These are phyloP conservation scores for Monopterus albus DNA, from an alignment of 2,113 vertebrate genomes.

Conservation along the genomic window DNA sequence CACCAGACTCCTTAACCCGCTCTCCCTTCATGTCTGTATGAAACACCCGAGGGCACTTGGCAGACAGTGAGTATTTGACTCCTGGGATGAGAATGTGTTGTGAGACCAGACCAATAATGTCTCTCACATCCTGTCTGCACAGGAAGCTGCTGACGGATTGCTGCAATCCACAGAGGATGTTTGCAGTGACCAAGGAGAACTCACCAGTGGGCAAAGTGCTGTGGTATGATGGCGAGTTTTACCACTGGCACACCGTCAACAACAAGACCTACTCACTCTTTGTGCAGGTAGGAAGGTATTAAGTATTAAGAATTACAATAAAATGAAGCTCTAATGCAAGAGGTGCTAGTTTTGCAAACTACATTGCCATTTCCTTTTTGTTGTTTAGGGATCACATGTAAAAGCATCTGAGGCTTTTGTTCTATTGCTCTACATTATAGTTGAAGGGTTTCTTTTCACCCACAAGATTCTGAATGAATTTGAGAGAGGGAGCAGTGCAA, in stretches of 20 bases:
- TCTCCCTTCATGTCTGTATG: too few relatives aligned
- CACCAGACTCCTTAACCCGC: too few relatives aligned
- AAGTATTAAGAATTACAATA: too few relatives aligned
- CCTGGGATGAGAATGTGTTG: too few relatives aligned
- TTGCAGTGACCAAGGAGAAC: conserved; percentile 93
- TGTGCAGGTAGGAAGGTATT: conserved; percentile 88
- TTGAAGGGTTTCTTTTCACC: background rate
- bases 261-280: conserved; percentile 92
- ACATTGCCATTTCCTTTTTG: too few relatives aligned
- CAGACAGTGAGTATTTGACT: too few relatives aligned
- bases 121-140: conserved; percentile 31
- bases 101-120: too few relatives aligned
- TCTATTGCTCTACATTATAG: too few relatives aligned
- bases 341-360: too few relatives aligned
- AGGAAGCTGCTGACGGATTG: conserved; percentile 93
- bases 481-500: conserved; percentile 5
- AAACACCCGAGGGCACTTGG: too few relatives aligned
- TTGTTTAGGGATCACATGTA: too few relatives aligned
- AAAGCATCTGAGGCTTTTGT: background rate
- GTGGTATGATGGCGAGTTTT: conserved; percentile 96
- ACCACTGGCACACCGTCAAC: conserved; percentile 92
- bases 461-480: background rate
- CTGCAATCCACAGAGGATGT: conserved; percentile 89
- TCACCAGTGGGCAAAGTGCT: conserved; percentile 92
- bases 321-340: too few relatives aligned